phyloP scores from a whole-genome alignment of 2,113 vertebrate species.

The Rynchops niger region DNA sequence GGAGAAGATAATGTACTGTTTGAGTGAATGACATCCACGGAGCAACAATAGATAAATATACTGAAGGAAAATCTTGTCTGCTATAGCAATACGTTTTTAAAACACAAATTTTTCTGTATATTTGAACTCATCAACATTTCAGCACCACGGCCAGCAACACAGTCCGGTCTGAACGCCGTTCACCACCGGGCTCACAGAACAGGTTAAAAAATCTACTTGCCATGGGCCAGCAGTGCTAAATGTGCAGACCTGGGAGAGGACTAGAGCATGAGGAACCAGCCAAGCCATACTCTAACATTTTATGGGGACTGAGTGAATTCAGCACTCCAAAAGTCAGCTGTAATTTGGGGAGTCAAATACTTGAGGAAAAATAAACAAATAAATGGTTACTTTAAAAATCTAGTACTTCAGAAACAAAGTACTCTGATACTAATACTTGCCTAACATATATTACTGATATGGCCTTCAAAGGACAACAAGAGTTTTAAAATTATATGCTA shows the following conservation, averaged over 20 bases:
- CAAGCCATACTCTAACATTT: background rate
- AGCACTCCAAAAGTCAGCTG: background rate
- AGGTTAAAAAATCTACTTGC: background rate
- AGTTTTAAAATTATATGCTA: background rate
- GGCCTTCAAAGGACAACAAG: background rate
- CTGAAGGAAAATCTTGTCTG: background rate
- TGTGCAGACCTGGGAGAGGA: background rate
- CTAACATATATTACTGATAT: background rate
- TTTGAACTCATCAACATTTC: background rate
- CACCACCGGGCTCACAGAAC: rapidly evolving
- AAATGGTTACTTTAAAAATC: background rate
- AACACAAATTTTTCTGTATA: rapidly evolving
- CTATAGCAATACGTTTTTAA: background rate
- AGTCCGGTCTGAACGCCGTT: rapidly evolving
- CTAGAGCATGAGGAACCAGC: background rate
- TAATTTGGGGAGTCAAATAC: background rate
- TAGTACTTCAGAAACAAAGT: background rate
- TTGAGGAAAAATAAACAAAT: background rate
- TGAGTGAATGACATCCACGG: background rate
- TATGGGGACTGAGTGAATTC: background rate
- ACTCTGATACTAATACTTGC: background rate
- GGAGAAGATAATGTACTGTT: background rate
- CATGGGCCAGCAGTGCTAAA: background rate
- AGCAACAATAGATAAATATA: background rate
- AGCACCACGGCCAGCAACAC: background rate